Percentiles rank a stretch among this genome's conserved stretches.
These are phyloP conservation scores for Lacanobia wlatinum DNA, from an alignment of 2,888 invertebrate species.

Conservation along the genomic window DNA sequence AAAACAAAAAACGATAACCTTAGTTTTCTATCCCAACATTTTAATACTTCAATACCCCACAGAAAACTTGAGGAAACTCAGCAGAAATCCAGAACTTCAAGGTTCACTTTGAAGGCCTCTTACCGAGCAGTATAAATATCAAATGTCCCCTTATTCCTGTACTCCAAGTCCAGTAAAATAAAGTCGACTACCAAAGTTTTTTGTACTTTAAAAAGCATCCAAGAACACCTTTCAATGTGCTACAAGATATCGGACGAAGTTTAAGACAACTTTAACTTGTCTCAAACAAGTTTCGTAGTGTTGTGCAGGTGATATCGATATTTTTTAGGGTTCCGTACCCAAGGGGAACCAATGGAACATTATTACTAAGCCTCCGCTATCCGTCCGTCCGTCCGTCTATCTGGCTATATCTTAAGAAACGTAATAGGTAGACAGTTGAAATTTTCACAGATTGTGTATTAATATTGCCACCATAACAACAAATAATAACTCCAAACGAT, in stretches of 20 bases:
- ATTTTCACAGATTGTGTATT: no score
- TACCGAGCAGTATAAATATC: conserved; percentile 53
- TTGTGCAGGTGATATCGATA: conserved; percentile 60
- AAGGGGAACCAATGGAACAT: no score
- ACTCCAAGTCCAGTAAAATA: conserved; percentile 60
- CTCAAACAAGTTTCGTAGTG: conserved; percentile 68
- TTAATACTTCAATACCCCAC: conserved; percentile 22
- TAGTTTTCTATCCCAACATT: conserved; percentile 10
- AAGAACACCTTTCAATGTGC: conserved; percentile 68
- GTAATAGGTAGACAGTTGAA: no score
- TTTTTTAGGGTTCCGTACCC: background rate
- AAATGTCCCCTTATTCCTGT: conserved; percentile 34
- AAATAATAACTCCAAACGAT: no score
- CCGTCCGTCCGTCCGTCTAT: no score
- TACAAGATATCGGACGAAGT: conserved; percentile 69
- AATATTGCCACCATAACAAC: no score
- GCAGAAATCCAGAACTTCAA: conserved; percentile 18
- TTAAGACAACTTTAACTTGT: conserved; percentile 76
- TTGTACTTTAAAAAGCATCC: conserved; percentile 62
- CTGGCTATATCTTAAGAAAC: no score
- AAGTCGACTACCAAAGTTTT: conserved; percentile 55
- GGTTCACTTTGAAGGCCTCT: conserved; percentile 27
- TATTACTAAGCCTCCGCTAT: no score
- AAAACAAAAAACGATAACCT: background rate
- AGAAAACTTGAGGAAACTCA: conserved; percentile 17